Evolutionary conservation across 2,888 invertebrate species (phyloP).

Genomic region (Cerastoderma edule): DNA sequence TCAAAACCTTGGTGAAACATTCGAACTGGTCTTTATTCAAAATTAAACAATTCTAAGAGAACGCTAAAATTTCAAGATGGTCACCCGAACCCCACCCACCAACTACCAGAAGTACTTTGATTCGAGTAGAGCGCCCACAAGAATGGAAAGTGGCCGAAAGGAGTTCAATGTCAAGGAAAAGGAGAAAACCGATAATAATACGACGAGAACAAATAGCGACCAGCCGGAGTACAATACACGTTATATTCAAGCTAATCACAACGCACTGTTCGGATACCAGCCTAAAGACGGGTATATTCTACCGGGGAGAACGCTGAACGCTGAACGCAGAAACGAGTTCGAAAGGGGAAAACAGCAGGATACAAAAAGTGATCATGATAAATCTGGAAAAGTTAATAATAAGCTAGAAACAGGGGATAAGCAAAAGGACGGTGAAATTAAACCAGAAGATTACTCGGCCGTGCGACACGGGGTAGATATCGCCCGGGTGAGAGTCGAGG

Average conservation of each 20-base stretch:
- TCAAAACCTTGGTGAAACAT: too few relatives aligned
- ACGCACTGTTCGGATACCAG: slow-evolving; percentile 12
- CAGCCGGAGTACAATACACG: slow-evolving; percentile 3
- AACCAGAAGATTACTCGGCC: background rate
- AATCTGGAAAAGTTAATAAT: slow-evolving; percentile 14
- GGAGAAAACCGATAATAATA: slow-evolving; percentile 24
- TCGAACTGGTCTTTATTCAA: too few relatives aligned
- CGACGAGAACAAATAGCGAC: slow-evolving; percentile 16
- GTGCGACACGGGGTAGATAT: background rate
- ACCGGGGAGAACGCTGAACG: background rate
- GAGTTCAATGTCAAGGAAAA: background rate
- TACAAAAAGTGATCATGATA: background rate
- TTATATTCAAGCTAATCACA: slow-evolving; percentile 20
- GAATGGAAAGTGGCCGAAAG: background rate
- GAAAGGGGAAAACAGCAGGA: background rate
- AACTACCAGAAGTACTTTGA: slow-evolving; percentile 19
- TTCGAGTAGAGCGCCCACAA: background rate
- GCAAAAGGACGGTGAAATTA: background rate
- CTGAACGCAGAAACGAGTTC: background rate
- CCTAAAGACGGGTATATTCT: slow-evolving; percentile 8
- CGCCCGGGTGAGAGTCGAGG: background rate
- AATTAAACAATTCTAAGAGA: too few relatives aligned
- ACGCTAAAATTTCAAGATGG: slow-evolving; percentile 7
- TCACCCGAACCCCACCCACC: background rate
- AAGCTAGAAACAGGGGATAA: slow-evolving; percentile 18